Percentiles rank a stretch among this genome's conserved stretches.
Evolutionary conservation across 2,888 invertebrate species (phyloP).

Genomic region (Ligdia adustata): DNA sequence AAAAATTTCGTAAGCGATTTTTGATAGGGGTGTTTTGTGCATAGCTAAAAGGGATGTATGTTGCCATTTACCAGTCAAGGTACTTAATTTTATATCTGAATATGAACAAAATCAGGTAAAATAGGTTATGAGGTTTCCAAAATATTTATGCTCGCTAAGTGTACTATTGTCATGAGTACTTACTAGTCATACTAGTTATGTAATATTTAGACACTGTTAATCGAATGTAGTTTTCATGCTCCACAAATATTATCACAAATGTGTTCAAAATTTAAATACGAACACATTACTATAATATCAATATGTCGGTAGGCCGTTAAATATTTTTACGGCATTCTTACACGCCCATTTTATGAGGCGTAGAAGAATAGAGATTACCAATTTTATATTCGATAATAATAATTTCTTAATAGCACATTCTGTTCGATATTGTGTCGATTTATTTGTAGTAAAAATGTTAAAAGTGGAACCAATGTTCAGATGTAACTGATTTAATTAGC

Average conservation of each 20-base stretch:
- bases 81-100: no score
- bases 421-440: conserved; percentile 9
- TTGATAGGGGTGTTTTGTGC: no score
- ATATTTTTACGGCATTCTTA: conserved; percentile 22
- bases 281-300: conserved; percentile 15
- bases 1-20: no score
- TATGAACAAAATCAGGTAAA: no score
- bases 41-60: no score
- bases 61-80: no score
- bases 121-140: no score
- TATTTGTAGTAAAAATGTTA: conserved; percentile 1
- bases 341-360: conserved; percentile 20
- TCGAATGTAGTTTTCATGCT: conserved; percentile 14
- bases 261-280: conserved; percentile 19
- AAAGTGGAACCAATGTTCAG: conserved; percentile 9
- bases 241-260: conserved; percentile 15
- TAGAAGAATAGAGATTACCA: conserved; percentile 21
- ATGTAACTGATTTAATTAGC: no score
- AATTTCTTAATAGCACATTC: conserved; percentile 12
- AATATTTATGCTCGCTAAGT: no score
- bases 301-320: conserved; percentile 15
- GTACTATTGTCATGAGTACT: no score
- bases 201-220: no score
- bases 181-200: no score
- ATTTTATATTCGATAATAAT: conserved; percentile 19